These are phyloP conservation scores for Habroteleia sp. DNA, from an alignment of 2,888 invertebrate species.

Conservation along the genomic window DNA sequence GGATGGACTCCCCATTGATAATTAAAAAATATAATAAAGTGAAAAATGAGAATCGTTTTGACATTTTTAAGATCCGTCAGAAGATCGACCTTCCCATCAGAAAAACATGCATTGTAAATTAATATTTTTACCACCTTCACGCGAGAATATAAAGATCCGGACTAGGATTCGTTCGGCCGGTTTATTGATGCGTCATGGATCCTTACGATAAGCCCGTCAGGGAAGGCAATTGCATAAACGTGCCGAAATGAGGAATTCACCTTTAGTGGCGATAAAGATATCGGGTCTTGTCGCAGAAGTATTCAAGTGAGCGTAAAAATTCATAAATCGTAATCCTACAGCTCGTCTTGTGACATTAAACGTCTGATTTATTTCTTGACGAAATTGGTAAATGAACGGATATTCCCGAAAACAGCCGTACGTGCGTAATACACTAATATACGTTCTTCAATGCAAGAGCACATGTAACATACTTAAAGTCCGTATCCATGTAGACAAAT, in stretches of 20 bases:
- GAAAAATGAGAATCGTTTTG: slow-evolving; percentile 33
- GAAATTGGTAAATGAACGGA: slow-evolving; percentile 64
- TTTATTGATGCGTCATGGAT: slow-evolving; percentile 48
- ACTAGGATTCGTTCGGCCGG: slow-evolving; percentile 43
- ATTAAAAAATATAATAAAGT: neutral
- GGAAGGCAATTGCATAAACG: slow-evolving; percentile 25
- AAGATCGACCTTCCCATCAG: slow-evolving; percentile 2
- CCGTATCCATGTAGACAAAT: no score
- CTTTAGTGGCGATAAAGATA: slow-evolving; percentile 69
- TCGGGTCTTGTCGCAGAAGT: slow-evolving; percentile 37
- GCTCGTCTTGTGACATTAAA: slow-evolving; percentile 65
- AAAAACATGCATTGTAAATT: slow-evolving; percentile 49
- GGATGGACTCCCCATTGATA: slow-evolving; percentile 13
- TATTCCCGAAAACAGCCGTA: slow-evolving; percentile 20
- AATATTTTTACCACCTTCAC: slow-evolving; percentile 55
- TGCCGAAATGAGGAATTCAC: slow-evolving; percentile 42
- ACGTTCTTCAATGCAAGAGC: no score
- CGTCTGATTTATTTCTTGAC: slow-evolving; percentile 63
- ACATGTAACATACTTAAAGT: no score
- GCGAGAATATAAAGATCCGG: slow-evolving; percentile 28
- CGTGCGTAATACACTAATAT: neutral
- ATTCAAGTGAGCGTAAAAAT: slow-evolving; percentile 57
- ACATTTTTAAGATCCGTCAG: slow-evolving; percentile 24
- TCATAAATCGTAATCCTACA: slow-evolving; percentile 66
- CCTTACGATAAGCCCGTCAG: slow-evolving; percentile 29